Evolutionary conservation across 2,113 vertebrate species (phyloP), one percentile per base, ranked within the genome.

Genomic region (Aegotheles bennettii): DNA sequence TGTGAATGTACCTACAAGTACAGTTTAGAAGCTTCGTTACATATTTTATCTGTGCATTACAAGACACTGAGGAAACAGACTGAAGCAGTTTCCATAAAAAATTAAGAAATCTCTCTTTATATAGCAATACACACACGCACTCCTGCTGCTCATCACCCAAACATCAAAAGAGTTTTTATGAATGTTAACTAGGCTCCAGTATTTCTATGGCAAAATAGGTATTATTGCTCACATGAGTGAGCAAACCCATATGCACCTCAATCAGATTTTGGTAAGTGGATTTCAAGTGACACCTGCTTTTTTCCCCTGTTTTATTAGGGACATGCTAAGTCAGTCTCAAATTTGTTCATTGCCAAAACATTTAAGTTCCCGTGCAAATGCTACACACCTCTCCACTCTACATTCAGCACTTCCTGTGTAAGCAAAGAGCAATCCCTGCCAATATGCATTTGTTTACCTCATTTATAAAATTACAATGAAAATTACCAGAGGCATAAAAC

Each of bases 61-160:
- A 43, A 70, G 85, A 31, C 78, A 56, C 48, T 1, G 2, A 96
- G 90, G 84, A 91, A 96, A 79, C 26, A 96, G 94, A 92, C 78
- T 79, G 88, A 89, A 74, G 80, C 60, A 47, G 53, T 76, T 94
- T 77, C 92, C 79, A 84, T 95, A 84, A 89, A 94, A 92, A 92
- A 77, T 80, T 45, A 73, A 92, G 75, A 61, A 40, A 38, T 36
- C 17, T 92, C 67, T 95, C 83, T 95, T 92, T 95, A 81, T 86
- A 84, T 73, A 93, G 79, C 76, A 36, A 16, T 42, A 79, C 70
- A 93, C 47, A 87, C 74, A 63, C 23, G 17, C 43, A 1, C 76
- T 73, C 54, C 82, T 86, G 91, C 89, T 89, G 93, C 92, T 93
- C 21, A 0, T 94, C 87, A 95, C 78, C 80, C 87, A 93, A 94